Percentiles rank a stretch among this genome's conserved stretches.
phyloP scores from a whole-genome alignment of 2,888 invertebrate genomes.

The Drosophila recens region DNA sequence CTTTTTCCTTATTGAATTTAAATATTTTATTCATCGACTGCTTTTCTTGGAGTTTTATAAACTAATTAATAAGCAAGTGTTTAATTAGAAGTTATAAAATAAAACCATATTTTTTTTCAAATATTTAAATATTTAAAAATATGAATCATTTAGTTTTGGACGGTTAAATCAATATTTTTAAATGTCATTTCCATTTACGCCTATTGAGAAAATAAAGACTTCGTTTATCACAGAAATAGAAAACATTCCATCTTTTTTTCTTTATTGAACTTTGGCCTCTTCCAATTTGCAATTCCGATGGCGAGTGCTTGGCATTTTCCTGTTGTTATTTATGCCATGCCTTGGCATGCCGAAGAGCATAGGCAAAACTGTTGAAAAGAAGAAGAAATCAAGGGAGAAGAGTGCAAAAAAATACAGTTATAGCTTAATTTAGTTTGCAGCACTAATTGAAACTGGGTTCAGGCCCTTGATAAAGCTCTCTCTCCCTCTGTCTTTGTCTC shows the following conservation, averaged over 20 bases:
- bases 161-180: not conserved
- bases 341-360: constrained; percentile 18
- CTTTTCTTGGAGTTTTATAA: too few relatives aligned
- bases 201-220: constrained; percentile 1
- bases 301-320: constrained; percentile 28
- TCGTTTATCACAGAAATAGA: constrained; percentile 1
- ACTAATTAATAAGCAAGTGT: not conserved
- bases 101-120: too few relatives aligned
- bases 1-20: too few relatives aligned
- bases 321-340: constrained; percentile 67
- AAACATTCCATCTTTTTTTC: not conserved
- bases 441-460: constrained; percentile 72
- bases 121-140: not conserved
- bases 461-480: constrained; percentile 31
- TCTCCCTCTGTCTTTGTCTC: not conserved
- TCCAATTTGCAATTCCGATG: constrained; percentile 60
- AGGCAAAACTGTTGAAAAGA: constrained; percentile 22
- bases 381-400: not conserved
- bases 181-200: not conserved
- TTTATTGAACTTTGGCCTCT: constrained; percentile 26
- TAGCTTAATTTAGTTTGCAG: constrained; percentile 71
- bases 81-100: not conserved
- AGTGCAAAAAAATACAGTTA: constrained; percentile 41
- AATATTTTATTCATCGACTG: too few relatives aligned
- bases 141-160: not conserved